These are phyloP conservation scores for Falco rusticolus DNA, from an alignment of 2,797 vertebrate genomes.

Conservation along the genomic window DNA sequence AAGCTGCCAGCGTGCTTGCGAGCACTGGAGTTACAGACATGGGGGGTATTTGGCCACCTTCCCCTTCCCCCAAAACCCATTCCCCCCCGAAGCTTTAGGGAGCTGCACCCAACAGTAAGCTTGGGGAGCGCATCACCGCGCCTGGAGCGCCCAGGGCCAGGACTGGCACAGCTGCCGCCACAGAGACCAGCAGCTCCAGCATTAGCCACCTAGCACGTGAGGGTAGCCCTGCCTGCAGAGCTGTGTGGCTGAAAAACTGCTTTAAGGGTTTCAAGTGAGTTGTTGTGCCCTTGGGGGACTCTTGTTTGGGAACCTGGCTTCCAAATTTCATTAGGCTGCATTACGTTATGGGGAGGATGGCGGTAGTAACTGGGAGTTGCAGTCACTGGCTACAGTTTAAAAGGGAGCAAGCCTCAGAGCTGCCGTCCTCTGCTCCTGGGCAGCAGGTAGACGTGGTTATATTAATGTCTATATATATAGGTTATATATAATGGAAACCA, in stretches of 20 bases:
- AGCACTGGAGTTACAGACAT: neutral
- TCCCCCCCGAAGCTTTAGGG: neutral
- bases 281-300: neutral
- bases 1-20: neutral
- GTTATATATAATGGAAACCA: neutral
- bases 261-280: neutral
- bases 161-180: rapidly evolving
- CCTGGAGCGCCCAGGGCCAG: neutral
- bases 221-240: neutral
- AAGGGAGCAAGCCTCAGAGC: neutral
- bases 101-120: neutral
- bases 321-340: neutral
- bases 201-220: rapidly evolving
- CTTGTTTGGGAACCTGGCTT: neutral
- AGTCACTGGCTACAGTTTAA: neutral
- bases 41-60: neutral
- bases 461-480: too few relatives aligned
- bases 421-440: neutral
- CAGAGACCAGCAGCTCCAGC: neutral
- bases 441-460: neutral
- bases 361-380: neutral
- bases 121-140: neutral
- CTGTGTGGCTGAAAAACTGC: neutral
- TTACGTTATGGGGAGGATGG: neutral
- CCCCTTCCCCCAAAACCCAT: neutral